Evolutionary conservation across 2,113 vertebrate genomes (phyloP), one percentile per base, ranked within the genome.

Genomic region (Pitta sordida): DNA sequence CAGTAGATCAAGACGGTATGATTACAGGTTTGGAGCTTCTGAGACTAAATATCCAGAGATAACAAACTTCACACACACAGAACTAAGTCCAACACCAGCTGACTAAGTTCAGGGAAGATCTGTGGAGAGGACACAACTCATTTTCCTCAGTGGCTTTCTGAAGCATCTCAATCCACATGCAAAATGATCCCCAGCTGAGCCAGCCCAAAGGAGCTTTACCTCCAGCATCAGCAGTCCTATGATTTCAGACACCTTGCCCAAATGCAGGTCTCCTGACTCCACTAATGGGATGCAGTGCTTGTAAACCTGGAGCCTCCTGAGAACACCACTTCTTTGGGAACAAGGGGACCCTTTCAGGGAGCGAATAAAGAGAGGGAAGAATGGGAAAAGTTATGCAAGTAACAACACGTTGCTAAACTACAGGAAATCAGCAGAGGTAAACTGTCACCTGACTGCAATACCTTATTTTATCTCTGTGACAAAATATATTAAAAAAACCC

Each of bases 171-270:
- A 3, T 32, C 20, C 12, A 62, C 32, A 26, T 4, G 24, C 0
- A 1, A 68, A 65, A 48, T 1, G 5, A 46, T 6, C 87, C 15
- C 22, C 51, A 76, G 58, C 27, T 90, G 80, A 53, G 8, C 8
- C 49, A 86, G 7, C 26, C 27, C 37, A 55, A 86, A 58, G 5
- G 20, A 90, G 37, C 15, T 88, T 89, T 96, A 99, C 99, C 98
- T 99, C 99, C 74, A 99, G 94, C 99, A 99, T 99, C 62, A 99
- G 98, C 69, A 99, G 92, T 58, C 99, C 99, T 79, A 99, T 98
- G 69, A 99, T 98, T 90, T 99, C 99, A 73, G 98, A 98, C 9
- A 97, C 98, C 53, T 98, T 98, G 78, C 98, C 97, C 86, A 97
- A 88, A 82, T 98, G 98, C 71, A 99, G 97, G 69, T 99, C 98